Percentiles rank a stretch among this genome's conserved stretches.
Evolutionary conservation across 2,888 invertebrate genomes (phyloP).

Genomic region (Drosophila mimetica): DNA sequence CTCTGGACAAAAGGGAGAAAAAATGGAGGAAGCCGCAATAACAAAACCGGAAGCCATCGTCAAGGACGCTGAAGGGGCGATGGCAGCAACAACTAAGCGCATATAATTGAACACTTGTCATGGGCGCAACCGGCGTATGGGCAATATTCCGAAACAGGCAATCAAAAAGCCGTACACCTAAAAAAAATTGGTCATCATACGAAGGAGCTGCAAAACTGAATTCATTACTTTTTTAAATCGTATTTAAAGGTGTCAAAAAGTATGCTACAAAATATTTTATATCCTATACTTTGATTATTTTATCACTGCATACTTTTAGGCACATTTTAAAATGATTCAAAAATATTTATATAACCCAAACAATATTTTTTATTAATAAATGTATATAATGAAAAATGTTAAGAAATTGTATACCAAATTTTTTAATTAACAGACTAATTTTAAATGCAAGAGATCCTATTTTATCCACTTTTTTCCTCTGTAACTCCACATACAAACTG

Average conservation of each 20-base stretch:
- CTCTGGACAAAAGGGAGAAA: not conserved
- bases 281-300: no score
- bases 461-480: not conserved
- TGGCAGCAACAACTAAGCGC: conserved; percentile 17
- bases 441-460: not conserved
- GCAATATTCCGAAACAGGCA: conserved; percentile 26
- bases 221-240: no score
- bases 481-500: no score
- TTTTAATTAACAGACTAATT: not conserved
- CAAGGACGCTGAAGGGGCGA: conserved; percentile 28
- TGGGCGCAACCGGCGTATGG: conserved; percentile 23
- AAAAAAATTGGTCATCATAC: not conserved
- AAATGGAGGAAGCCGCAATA: conserved; percentile 10
- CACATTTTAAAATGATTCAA: no score
- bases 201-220: no score
- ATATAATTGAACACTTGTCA: conserved; percentile 41
- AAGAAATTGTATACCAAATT: no score
- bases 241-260: no score
- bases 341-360: no score
- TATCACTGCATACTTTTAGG: no score
- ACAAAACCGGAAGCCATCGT: conserved; percentile 22
- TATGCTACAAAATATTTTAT: no score
- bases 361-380: no score
- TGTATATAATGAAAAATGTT: no score
- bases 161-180: conserved; percentile 11